Evolutionary conservation across 2,888 invertebrate species (phyloP), one percentile per base, ranked within the genome.

Genomic region (Epinotia ramella): DNA sequence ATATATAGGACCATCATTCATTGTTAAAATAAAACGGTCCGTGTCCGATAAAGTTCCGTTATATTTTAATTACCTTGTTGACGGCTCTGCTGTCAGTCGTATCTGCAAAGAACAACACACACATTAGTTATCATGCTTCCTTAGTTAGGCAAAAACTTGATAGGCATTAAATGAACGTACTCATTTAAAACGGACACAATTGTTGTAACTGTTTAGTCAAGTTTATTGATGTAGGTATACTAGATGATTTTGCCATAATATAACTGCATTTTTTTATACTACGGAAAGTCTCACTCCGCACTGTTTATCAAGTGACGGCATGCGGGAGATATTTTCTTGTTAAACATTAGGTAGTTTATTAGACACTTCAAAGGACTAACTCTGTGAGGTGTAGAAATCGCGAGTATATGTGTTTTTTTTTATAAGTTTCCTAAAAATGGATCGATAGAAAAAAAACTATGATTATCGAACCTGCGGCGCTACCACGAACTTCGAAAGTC

Each of bases 21-120:
- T 82, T 83, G 80, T 78, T 78, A 77, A 80, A 79, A 79, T 77
- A 79, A 79, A 81, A 81, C 77, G 79, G 79, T 80, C 76, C 78
- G 80, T 79, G 76, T 79, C 77, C 79, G 76, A 80, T 72, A 78
- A 77, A 81, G 80, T 76, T 80, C 79, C 82, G 82, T 81, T 81
- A 81, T 71, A 72, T 84, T 86, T 82, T 87, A 87, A 88, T 89
- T 90, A 90, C 89, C 90, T 88, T 79, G 79, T 82, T 79, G 83
- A 84, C 84, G 84, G 81, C 81, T 83, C 78, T 79, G 79, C 80
- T 81, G 80, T 81, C 80, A 79, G 79, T 77, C 77, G 79, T 84
- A 88, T 87, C 89, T 90, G 89, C 72, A 88, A 89, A 85, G 53
- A 88, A 86, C 73, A 78, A 83, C 78, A 82, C 40, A 79, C 78